These are phyloP conservation scores for Anguilla anguilla DNA, from an alignment of 2,797 vertebrate genomes.

Conservation along the genomic window DNA sequence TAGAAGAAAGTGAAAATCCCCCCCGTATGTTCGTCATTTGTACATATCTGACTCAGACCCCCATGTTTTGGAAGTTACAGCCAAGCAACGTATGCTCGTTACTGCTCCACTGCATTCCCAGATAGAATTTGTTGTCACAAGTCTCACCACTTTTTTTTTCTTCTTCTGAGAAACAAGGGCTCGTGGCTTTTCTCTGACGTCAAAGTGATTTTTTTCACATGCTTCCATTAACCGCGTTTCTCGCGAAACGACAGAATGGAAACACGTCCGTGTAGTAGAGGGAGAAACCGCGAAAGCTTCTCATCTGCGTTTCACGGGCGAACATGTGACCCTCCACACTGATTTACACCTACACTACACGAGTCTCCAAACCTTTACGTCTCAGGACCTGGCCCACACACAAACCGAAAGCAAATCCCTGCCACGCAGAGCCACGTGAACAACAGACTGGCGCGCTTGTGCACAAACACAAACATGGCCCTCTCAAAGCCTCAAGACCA, in stretches of 20 bases:
- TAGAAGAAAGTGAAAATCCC: neutral
- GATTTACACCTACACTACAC: neutral
- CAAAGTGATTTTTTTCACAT: neutral
- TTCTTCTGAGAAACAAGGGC: conserved; percentile 40
- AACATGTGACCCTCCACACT: conserved; percentile 33
- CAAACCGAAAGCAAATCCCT: neutral
- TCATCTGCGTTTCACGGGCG: conserved; percentile 53
- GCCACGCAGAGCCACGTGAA: neutral
- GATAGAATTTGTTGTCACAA: neutral
- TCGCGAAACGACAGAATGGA: conserved; percentile 54
- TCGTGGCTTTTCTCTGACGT: conserved; percentile 32
- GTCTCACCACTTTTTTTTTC: neutral
- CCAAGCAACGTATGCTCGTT: neutral
- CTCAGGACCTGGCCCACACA: neutral
- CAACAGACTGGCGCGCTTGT: neutral
- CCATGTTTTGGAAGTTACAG: neutral
- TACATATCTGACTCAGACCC: neutral
- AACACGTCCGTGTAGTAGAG: conserved; percentile 32
- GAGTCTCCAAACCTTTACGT: neutral
- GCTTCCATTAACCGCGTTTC: conserved; percentile 49
- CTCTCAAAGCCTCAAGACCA: neutral
- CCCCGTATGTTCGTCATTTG: neutral
- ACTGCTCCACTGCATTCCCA: neutral
- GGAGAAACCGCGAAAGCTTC: conserved; percentile 54
- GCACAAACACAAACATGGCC: neutral